Evolutionary conservation across 2,888 invertebrate genomes (phyloP).

Genomic region (Geophilus truncorum): DNA sequence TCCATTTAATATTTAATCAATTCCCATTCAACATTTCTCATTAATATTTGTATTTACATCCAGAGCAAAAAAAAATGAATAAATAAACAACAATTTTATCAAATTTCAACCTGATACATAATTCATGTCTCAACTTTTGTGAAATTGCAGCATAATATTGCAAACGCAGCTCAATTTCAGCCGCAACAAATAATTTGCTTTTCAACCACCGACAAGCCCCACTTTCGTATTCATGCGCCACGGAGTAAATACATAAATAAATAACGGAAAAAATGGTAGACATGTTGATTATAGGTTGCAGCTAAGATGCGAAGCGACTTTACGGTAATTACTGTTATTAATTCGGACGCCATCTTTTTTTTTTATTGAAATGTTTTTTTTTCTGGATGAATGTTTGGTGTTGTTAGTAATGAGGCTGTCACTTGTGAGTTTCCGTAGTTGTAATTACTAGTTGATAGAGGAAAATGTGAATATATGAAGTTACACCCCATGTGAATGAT

Average conservation of each 20-base stretch:
- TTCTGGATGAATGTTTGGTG: too few species aligned
- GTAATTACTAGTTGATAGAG: too few species aligned
- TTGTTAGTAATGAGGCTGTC: too few species aligned
- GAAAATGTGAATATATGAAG: too few species aligned
- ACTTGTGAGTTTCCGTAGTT: too few species aligned
- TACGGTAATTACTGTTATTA: background rate
- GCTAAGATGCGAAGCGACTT: background rate
- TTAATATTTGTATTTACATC: background rate
- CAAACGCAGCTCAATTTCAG: background rate
- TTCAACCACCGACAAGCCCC: background rate
- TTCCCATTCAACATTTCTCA: too few species aligned
- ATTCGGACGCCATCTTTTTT: background rate
- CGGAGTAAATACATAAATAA: background rate
- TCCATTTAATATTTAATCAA: too few species aligned
- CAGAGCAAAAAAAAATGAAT: background rate
- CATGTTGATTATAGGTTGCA: background rate
- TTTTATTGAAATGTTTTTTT: too few species aligned
- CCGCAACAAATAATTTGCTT: conserved; percentile 9
- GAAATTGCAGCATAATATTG: background rate
- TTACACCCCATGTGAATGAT: too few species aligned
- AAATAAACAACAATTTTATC: too few species aligned
- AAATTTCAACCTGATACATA: background rate
- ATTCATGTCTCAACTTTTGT: background rate
- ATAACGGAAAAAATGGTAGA: background rate
- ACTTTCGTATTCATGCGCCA: background rate